Base-by-base conservation (phyloP, 2,797 vertebrate species). In the Xyrichtys novacula region DNA sequence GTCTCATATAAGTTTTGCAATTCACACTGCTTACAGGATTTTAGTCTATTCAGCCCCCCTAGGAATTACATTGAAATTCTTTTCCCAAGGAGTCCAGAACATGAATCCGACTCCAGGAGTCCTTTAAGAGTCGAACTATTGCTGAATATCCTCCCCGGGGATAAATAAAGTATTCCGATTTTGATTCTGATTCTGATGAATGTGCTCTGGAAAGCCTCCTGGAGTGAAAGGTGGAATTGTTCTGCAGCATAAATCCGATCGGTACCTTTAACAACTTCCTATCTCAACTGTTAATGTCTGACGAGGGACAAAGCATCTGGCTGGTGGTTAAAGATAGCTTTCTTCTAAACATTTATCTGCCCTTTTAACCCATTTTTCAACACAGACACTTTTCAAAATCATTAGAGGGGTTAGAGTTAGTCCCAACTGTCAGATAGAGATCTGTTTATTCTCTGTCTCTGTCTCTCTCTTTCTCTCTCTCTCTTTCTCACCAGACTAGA, bases 361-460 rank as follows among this genome's bases (percentile, higher is more conserved):
- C 60, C 50, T 68, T 47, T 50, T 57, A 40, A 73, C 44, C 38
- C 6, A n/a, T 31, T 40, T 59, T 52, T 31, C 28, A 47, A 55
- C 17, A 68, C 25, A 47, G 32, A 50, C 10, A 12, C 14, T 46
- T 47, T 70, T 58, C 9, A 14, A 40, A 43, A 54, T 71, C 58
- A 75, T 76, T 72, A 76, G 22, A 71, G 48, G 28, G 16, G 38
- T 15, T 1, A 17, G 7, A 40, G 55, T 78, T 57, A 72, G 57
- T 48, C 28, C 31, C 70, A 47, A 61, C 36, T 70, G 52, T 58
- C 52, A 68, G 71, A 56, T 65, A 44, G 64, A 74, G 43, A 57
- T 68, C 36, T 65, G 65, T 65, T 78, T 55, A 62, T 29, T 47
- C 50, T n/a, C n/a, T n/a, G n/a, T n/a, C 66, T 17, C 19, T 80